A percentile compares a stretch with the other conserved stretches of the same genome.
phyloP scores from a whole-genome alignment of 2,888 invertebrate species.

The Seira ritae region DNA sequence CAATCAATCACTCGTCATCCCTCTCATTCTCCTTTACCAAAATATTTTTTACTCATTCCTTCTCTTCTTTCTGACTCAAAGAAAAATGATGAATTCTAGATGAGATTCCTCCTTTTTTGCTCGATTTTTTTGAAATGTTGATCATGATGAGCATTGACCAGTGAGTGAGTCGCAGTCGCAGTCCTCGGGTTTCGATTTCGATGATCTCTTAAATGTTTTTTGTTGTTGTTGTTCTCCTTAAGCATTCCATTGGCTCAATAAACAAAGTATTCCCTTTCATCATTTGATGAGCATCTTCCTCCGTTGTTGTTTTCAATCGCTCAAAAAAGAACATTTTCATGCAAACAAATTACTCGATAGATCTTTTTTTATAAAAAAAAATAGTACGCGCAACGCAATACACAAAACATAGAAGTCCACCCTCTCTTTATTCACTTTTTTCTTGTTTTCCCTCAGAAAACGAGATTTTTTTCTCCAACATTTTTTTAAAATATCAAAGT shows the following conservation, averaged over 20 bases:
- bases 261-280: background rate
- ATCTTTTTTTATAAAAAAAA: background rate
- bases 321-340: slow-evolving; percentile 41
- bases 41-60: slow-evolving; percentile 56
- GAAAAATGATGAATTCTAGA: slow-evolving; percentile 69
- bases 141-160: background rate
- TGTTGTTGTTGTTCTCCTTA: background rate
- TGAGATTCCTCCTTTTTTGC: slow-evolving; percentile 68
- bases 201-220: slow-evolving; percentile 1
- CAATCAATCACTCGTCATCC: slow-evolving; percentile 71
- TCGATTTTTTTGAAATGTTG: slow-evolving; percentile 20
- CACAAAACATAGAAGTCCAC: slow-evolving; percentile 25
- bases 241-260: background rate
- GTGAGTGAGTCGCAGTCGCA: background rate
- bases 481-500: slow-evolving; percentile 25
- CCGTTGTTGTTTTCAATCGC: slow-evolving; percentile 50
- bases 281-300: slow-evolving; percentile 28
- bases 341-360: slow-evolving; percentile 56
- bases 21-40: slow-evolving; percentile 26
- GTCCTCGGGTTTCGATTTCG: background rate
- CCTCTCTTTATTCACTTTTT: slow-evolving; percentile 25
- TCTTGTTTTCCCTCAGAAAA: slow-evolving; percentile 34
- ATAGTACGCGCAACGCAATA: background rate
- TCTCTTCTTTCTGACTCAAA: slow-evolving; percentile 56
- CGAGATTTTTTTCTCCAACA: slow-evolving; percentile 15